These are phyloP conservation scores for Eupsittula cactorum DNA, from an alignment of 2,113 vertebrate species.

Conservation along the genomic window DNA sequence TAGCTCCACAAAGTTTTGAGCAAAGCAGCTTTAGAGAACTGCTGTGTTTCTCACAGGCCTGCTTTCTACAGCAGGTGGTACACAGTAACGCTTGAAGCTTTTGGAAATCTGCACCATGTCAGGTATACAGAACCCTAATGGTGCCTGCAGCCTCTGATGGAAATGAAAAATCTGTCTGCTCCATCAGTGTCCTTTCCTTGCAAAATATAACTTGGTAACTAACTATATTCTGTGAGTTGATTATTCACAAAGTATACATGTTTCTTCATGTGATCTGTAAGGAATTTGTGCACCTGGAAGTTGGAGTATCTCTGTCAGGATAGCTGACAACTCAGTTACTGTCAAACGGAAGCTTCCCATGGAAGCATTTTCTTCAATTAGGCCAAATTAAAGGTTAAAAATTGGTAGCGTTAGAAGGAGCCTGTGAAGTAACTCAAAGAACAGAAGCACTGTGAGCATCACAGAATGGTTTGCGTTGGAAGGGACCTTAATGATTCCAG, in stretches of 20 bases:
- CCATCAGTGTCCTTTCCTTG: background rate
- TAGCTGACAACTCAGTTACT: background rate
- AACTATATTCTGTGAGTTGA: background rate
- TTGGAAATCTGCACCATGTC: background rate
- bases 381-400: background rate
- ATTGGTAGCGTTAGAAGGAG: background rate
- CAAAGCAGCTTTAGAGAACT: background rate
- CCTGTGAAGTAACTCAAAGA: background rate
- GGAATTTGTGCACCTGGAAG: background rate
- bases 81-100: background rate
- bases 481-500: background rate
- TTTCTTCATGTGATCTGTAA: background rate
- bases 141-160: background rate
- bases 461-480: background rate
- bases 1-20: background rate
- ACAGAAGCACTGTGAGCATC: background rate
- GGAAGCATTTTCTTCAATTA: background rate
- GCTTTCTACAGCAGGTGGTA: background rate
- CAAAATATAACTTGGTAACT: background rate
- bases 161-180: background rate
- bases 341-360: background rate
- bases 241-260: background rate
- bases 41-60: background rate
- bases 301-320: background rate
- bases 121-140: background rate